Evolutionary conservation across 1,140 invertebrate species (phyloP).

Genomic region (Ostrea denselamellosa): DNA sequence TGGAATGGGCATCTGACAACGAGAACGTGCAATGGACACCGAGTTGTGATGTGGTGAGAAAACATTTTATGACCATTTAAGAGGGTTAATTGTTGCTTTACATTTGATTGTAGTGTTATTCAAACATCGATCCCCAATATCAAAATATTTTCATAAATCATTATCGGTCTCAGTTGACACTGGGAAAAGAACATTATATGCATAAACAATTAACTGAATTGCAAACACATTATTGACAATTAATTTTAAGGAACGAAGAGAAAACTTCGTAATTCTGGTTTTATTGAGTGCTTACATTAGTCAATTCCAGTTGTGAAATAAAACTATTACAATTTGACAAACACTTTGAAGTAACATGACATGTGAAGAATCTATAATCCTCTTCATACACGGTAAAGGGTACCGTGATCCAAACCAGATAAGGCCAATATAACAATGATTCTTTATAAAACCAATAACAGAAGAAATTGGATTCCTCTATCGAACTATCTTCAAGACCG

Average conservation of each 20-base stretch:
- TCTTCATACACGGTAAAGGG: not conserved
- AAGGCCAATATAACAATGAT: constrained; percentile 1
- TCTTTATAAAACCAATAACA: constrained; percentile 2
- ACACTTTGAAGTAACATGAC: constrained; percentile 6
- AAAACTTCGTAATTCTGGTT: not conserved
- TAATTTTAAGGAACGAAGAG: not conserved
- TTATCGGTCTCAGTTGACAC: constrained; percentile 3
- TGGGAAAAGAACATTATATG: constrained; percentile 13
- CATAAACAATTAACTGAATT: not conserved
- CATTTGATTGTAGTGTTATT: not conserved
- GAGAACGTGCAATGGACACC: constrained; percentile 3
- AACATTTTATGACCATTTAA: not conserved
- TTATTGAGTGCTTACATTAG: not conserved
- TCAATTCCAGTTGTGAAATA: not conserved
- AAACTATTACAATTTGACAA: not conserved
- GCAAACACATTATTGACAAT: constrained; percentile 3
- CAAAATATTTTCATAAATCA: constrained; percentile 20
- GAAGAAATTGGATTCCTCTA: constrained; percentile 34
- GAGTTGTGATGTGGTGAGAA: constrained; percentile 4
- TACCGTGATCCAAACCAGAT: not conserved
- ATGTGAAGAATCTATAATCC: not conserved
- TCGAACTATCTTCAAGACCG: constrained; percentile 20
- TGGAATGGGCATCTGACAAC: constrained; percentile 6
- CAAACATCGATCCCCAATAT: constrained; percentile 14
- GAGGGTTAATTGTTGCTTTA: not conserved